Evolutionary conservation across 1,140 invertebrate genomes (phyloP).

Genomic region (Atopsyche davidsoni): DNA sequence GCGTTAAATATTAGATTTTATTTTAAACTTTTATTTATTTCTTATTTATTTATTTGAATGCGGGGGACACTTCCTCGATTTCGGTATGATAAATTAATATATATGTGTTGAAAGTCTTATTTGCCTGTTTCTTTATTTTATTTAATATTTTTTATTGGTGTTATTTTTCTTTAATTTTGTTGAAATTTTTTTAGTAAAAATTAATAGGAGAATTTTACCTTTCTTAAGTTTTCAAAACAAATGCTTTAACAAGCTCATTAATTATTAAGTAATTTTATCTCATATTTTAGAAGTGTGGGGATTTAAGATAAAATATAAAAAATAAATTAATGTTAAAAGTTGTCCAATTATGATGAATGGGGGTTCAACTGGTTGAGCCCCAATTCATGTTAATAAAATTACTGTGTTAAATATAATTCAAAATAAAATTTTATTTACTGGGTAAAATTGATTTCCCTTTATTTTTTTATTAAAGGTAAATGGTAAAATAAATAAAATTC

Average conservation of each 20-base stretch:
- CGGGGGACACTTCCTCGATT: conserved; percentile 50
- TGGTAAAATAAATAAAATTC: conserved; percentile 54
- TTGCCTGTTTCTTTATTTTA: conserved; percentile 49
- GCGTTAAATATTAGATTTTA: conserved; percentile 44
- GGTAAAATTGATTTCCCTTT: conserved; percentile 49
- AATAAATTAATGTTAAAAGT: conserved; percentile 54
- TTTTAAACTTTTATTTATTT: conserved; percentile 46
- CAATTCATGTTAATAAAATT: conserved; percentile 61
- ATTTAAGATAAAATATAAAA: conserved; percentile 49
- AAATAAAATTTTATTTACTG: conserved; percentile 54
- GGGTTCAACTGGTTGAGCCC: conserved; percentile 54
- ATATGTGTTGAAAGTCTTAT: conserved; percentile 51
- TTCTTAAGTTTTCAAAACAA: conserved; percentile 61
- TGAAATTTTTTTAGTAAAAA: conserved; percentile 35
- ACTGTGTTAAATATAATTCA: conserved; percentile 49
- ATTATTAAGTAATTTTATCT: conserved; percentile 48
- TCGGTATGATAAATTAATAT: conserved; percentile 58
- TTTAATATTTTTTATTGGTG: conserved; percentile 44
- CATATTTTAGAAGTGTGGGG: conserved; percentile 44
- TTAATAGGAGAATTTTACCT: conserved; percentile 49
- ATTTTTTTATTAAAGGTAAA: conserved; percentile 50
- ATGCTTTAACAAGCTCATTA: conserved; percentile 55
- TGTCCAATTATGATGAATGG: conserved; percentile 56
- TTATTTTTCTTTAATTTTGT: conserved; percentile 35
- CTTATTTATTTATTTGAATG: conserved; percentile 53